phyloP scores from a whole-genome alignment of 92 coral and sea anemone genomes.

The Palythoa grandiflora region DNA sequence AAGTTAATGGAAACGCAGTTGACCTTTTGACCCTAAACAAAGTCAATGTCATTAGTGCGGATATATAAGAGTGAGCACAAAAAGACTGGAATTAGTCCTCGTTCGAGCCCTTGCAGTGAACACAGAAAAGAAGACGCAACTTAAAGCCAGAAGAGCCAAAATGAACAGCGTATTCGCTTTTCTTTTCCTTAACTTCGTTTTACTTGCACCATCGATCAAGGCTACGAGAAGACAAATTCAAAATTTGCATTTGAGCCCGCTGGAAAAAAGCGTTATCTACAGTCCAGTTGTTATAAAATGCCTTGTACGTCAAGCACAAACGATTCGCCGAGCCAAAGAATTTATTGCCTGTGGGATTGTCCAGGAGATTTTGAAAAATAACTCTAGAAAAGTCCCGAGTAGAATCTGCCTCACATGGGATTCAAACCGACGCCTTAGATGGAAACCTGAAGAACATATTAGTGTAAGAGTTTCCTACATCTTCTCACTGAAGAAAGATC shows the following conservation, averaged over 20 bases:
- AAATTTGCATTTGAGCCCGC: slow-evolving; percentile 9
- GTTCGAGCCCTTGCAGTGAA: neutral
- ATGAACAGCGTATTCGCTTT: slow-evolving; percentile 10
- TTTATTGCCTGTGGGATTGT: slow-evolving; percentile 40
- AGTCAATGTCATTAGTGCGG: slow-evolving; percentile 9
- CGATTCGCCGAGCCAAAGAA: slow-evolving; percentile 20
- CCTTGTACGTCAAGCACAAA: slow-evolving; percentile 25
- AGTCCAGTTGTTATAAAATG: slow-evolving; percentile 31
- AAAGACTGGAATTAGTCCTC: slow-evolving; percentile 9
- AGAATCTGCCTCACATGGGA: slow-evolving; percentile 42
- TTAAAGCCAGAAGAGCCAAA: neutral
- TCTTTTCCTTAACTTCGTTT: neutral
- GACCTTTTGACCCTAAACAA: slow-evolving; percentile 17
- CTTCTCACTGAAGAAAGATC: slow-evolving; percentile 20
- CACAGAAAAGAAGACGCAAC: neutral
- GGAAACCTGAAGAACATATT: slow-evolving; percentile 43
- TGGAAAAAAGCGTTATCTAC: slow-evolving; percentile 36
- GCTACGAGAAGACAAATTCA: slow-evolving; percentile 19
- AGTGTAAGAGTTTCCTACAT: neutral
- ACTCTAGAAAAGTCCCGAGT: neutral
- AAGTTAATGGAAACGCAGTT: neutral
- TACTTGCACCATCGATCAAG: neutral
- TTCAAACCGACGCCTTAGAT: slow-evolving; percentile 26
- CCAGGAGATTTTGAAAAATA: slow-evolving; percentile 18
- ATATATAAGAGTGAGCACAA: slow-evolving; percentile 6